A percentile compares a stretch with the other conserved stretches of the same genome.
phyloP scores from a whole-genome alignment of 2,797 vertebrate species.

The Carapus acus region DNA sequence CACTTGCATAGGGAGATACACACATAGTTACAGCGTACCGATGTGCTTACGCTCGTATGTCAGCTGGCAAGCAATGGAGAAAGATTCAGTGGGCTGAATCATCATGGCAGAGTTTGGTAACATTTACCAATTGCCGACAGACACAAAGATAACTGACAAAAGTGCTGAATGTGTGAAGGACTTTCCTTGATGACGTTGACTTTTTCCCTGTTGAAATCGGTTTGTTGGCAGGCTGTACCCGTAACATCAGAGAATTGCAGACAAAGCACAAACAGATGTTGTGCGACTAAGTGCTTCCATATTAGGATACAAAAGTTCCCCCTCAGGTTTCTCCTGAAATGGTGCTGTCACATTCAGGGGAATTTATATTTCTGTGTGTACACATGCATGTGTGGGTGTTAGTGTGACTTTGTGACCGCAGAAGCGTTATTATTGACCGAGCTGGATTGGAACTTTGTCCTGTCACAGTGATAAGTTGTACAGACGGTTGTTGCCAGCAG shows the following conservation, averaged over 20 bases:
- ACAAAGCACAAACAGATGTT: conserved; percentile 6
- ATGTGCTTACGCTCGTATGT: conserved; percentile 2
- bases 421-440: conserved; percentile 24
- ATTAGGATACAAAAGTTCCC: conserved; percentile 6
- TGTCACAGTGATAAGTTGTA: conserved; percentile 52
- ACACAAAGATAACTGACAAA: not conserved
- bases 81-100: conserved; percentile 28
- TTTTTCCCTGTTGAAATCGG: too few species aligned
- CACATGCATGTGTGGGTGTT: not conserved
- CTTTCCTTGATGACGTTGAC: not conserved
- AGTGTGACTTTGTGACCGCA: conserved; percentile 25
- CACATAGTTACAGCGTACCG: conserved; percentile 1
- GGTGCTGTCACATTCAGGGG: conserved; percentile 3
- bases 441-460: conserved; percentile 33
- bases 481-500: conserved; percentile 50
- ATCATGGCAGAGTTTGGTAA: conserved; percentile 15
- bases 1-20: conserved; percentile 6
- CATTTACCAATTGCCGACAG: conserved; percentile 10
- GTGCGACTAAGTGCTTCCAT: conserved; percentile 16
- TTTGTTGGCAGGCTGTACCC: conserved; percentile 4
- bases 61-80: conserved; percentile 7
- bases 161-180: too few species aligned
- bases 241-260: not conserved
- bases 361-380: not conserved
- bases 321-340: not conserved